Evolutionary conservation across 2,113 vertebrate species (phyloP).

Genomic region (Callipepla squamata): DNA sequence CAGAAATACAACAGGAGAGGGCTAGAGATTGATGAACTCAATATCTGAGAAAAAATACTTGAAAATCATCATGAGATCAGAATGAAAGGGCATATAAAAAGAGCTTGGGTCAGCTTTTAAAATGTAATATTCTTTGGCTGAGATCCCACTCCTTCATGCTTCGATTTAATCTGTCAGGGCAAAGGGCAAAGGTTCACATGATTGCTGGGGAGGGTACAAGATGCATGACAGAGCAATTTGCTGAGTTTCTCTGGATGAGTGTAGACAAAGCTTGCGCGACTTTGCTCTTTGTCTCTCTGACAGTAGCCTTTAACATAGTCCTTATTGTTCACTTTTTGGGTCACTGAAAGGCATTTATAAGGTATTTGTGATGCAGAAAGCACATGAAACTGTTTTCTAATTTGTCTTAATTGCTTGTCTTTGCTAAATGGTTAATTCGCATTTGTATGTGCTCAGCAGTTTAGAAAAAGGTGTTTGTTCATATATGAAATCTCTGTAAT

Average conservation of each 20-base stretch:
- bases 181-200: constrained; percentile 80
- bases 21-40: constrained; percentile 50
- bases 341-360: constrained; percentile 81
- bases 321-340: constrained; percentile 83
- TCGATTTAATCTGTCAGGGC: constrained; percentile 75
- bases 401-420: constrained; percentile 90
- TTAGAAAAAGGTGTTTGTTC: constrained; percentile 77
- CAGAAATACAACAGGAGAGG: not conserved
- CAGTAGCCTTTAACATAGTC: constrained; percentile 82
- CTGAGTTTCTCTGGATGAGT: constrained; percentile 80
- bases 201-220: constrained; percentile 80
- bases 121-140: constrained; percentile 60
- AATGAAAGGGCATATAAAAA: constrained; percentile 67
- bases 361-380: constrained; percentile 75
- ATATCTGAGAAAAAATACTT: constrained; percentile 32
- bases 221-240: constrained; percentile 92
- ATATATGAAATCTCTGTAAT: constrained; percentile 78
- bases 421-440: constrained; percentile 79
- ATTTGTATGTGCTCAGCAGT: constrained; percentile 73
- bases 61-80: constrained; percentile 59
- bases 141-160: constrained; percentile 70
- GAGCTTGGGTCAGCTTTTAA: constrained; percentile 60
- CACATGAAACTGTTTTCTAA: constrained; percentile 80
- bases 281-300: constrained; percentile 75
- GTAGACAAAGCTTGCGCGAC: constrained; percentile 80